phyloP scores from a whole-genome alignment of 2,888 invertebrate species.

The Ormia ochracea region DNA sequence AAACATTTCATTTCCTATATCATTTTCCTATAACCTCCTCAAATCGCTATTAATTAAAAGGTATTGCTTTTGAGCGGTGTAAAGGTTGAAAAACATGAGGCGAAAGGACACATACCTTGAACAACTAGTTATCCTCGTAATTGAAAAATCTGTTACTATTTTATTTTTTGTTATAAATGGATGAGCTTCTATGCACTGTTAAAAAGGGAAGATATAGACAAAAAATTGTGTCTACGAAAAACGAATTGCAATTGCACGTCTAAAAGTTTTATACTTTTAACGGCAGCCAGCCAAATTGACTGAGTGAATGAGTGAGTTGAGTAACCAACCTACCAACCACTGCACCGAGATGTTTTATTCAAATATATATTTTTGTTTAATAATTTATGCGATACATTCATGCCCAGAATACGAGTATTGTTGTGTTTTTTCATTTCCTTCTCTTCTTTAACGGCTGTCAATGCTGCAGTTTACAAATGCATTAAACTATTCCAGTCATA shows the following conservation, averaged over 20 bases:
- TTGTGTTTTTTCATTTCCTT: neutral
- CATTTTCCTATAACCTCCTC: no score
- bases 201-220: conserved; percentile 3
- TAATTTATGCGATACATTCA: conserved; percentile 41
- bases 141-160: conserved; percentile 37
- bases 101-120: no score
- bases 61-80: no score
- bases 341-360: conserved; percentile 34
- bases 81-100: no score
- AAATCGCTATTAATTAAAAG: no score
- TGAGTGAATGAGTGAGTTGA: conserved; percentile 8
- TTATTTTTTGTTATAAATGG: conserved; percentile 21
- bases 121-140: neutral
- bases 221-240: neutral
- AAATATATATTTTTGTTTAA: conserved; percentile 24
- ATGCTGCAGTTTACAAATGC: conserved; percentile 9
- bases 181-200: conserved; percentile 1
- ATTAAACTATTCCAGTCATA: conserved; percentile 20
- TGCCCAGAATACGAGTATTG: conserved; percentile 42
- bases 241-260: conserved; percentile 23
- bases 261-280: no score
- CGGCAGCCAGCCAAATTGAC: conserved; percentile 15
- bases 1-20: no score
- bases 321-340: conserved; percentile 20
- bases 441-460: conserved; percentile 13